A percentile compares a stretch with the other conserved stretches of the same genome.
These are phyloP conservation scores for Cherax destructor DNA, from an alignment of 1,140 invertebrate genomes.

Conservation along the genomic window DNA sequence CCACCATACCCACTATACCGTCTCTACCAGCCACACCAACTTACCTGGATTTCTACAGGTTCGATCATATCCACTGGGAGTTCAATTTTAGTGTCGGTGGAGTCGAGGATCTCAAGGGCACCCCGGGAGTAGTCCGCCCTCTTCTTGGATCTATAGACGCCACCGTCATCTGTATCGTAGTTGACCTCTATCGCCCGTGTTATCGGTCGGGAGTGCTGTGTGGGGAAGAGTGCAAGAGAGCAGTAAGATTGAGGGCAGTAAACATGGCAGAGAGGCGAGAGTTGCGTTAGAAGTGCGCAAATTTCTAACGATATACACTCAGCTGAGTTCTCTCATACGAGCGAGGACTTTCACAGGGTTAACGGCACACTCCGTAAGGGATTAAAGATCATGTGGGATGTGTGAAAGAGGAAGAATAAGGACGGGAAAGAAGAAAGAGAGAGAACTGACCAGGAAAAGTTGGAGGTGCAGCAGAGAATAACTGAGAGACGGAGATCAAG, in stretches of 20 bases:
- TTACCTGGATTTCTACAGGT: slow-evolving; percentile 40
- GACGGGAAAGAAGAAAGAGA: too few species aligned
- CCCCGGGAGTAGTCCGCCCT: slow-evolving; percentile 15
- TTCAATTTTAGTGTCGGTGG: slow-evolving; percentile 47
- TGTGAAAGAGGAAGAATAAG: not conserved
- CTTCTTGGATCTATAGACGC: slow-evolving; percentile 19
- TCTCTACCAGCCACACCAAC: not conserved
- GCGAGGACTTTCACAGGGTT: too few species aligned
- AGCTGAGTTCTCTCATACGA: too few species aligned
- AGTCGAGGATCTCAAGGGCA: slow-evolving; percentile 45
- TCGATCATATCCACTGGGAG: slow-evolving; percentile 40
- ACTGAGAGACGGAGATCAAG: not conserved
- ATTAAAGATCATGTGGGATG: too few species aligned
- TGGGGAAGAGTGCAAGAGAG: not conserved
- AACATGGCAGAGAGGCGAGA: too few species aligned
- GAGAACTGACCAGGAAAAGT: too few species aligned
- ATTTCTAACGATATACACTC: too few species aligned
- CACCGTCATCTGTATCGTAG: slow-evolving; percentile 57
- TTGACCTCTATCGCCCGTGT: slow-evolving; percentile 17
- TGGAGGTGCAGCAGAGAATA: not conserved
- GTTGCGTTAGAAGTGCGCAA: too few species aligned
- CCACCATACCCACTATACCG: too few species aligned
- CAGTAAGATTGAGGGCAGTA: not conserved
- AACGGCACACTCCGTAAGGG: too few species aligned
- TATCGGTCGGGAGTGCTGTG: slow-evolving; percentile 6